Evolutionary conservation across 92 coral and sea anemone genomes (phyloP).

Genomic region (Blastomussa wellsi): DNA sequence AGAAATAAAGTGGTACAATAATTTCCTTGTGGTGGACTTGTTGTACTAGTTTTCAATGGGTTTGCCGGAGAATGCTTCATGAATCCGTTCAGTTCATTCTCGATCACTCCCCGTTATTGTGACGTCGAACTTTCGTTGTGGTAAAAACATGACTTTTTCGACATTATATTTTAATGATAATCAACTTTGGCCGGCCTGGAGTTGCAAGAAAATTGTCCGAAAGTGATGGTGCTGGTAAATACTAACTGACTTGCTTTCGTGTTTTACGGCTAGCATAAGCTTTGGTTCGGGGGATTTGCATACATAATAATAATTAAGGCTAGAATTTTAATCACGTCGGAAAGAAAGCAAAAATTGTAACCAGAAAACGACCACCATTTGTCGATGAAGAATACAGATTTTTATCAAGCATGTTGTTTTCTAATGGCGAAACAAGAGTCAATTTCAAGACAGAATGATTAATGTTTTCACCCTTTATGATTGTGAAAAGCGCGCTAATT

Average conservation of each 20-base stretch:
- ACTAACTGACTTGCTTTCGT: neutral
- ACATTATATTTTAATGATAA: neutral
- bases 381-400: neutral
- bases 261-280: neutral
- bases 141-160: neutral
- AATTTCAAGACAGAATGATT: neutral
- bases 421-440: neutral
- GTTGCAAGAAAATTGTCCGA: neutral
- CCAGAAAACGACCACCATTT: neutral
- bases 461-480: neutral
- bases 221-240: neutral
- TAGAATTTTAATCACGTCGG: neutral
- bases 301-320: slow-evolving; percentile 11
- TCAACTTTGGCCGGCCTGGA: no score
- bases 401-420: neutral
- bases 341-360: neutral
- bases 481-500: slow-evolving; percentile 25
- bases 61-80: neutral
- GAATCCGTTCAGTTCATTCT: neutral
- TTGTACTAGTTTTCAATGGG: neutral
- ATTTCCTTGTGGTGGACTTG: neutral
- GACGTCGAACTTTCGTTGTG: neutral
- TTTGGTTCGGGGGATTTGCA: slow-evolving; percentile 36
- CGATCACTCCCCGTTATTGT: no score
- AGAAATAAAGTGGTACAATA: neutral